Conservation (phyloP, 2,113 vertebrate species). For the Myiagra hebetior region DNA sequence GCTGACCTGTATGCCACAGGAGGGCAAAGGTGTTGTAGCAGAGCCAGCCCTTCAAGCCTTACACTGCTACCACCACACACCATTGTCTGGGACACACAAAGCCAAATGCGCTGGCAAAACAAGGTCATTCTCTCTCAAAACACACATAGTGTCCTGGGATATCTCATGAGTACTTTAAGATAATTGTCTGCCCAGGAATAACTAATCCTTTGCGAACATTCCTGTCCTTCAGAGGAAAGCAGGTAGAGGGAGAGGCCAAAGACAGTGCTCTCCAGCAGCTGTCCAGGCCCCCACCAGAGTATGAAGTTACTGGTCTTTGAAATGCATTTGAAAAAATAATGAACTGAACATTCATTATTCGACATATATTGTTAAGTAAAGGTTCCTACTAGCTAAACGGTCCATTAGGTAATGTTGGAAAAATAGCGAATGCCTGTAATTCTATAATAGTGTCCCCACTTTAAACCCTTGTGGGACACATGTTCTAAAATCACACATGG, state of each 20-base stretch:
- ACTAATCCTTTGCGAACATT: not conserved
- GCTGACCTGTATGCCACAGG: not conserved
- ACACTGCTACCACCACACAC: not conserved
- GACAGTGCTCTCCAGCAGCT: not conserved
- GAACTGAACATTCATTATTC: not conserved
- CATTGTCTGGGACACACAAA: not conserved
- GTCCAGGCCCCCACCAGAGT: not conserved
- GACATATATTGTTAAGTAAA: not conserved
- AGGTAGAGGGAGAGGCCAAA: not conserved
- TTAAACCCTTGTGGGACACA: not conserved
- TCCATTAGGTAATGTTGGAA: not conserved
- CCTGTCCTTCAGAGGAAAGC: not conserved
- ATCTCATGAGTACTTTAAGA: not conserved
- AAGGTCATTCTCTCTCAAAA: not conserved
- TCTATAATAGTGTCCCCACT: fast-evolving
- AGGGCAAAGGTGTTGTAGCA: not conserved
- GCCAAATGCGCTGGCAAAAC: fast-evolving
- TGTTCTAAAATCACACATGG: not conserved
- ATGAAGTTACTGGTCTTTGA: not conserved
- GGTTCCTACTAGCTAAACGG: not conserved
- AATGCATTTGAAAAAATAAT: not conserved
- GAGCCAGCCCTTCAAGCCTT: not conserved
- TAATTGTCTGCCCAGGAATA: not conserved
- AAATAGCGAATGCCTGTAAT: not conserved
- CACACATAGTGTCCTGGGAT: not conserved